Percentiles rank a stretch among this genome's conserved stretches.
Evolutionary conservation across 2,113 vertebrate species (phyloP).

Genomic region (Monarcha castaneiventris): DNA sequence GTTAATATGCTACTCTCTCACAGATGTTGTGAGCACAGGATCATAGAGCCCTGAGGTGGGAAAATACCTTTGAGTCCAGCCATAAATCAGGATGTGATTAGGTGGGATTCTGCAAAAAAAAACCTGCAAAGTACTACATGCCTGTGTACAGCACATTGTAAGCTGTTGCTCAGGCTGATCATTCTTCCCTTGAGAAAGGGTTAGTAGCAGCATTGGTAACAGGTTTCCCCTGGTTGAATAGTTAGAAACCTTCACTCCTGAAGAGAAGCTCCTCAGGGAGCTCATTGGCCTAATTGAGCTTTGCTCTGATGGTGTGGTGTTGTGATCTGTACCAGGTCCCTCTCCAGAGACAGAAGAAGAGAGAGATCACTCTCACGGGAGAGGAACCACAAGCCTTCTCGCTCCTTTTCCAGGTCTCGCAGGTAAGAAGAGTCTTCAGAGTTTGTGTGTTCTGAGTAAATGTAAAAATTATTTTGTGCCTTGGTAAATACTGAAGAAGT

Average conservation of each 20-base stretch:
- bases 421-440: constrained; percentile 70
- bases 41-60: not conserved
- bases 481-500: not conserved
- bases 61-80: not conserved
- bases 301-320: not conserved
- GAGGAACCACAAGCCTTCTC: constrained; percentile 91
- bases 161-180: not conserved
- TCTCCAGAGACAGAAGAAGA: constrained; percentile 92
- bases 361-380: constrained; percentile 92
- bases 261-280: not conserved
- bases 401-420: constrained; percentile 93
- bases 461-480: accelerated
- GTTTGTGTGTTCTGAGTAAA: not conserved
- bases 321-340: constrained; percentile 77
- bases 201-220: not conserved
- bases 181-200: not conserved
- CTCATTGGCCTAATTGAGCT: not conserved
- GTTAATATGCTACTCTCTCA: not conserved
- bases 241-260: not conserved
- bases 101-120: not conserved
- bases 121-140: accelerated
- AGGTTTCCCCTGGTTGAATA: not conserved
- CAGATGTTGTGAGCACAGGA: not conserved
- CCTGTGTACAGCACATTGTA: accelerated
- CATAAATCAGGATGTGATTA: not conserved